phyloP scores from a whole-genome alignment of 1,140 invertebrate genomes.

The Neodiprion pinetum region DNA sequence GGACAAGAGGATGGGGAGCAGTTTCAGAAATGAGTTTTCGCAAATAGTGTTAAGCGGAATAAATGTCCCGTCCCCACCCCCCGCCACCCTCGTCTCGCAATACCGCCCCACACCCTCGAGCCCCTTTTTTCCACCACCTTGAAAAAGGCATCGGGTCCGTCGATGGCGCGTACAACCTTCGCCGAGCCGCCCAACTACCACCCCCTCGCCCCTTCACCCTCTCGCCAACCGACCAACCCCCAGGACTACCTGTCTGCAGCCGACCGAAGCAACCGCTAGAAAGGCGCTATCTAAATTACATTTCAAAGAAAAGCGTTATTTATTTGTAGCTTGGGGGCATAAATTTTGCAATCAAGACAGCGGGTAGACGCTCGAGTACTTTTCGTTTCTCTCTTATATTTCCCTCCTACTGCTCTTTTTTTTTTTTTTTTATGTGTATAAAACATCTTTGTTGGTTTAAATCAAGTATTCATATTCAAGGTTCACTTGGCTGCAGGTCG shows the following conservation, averaged over 20 bases:
- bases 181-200: background rate
- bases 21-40: conserved; percentile 43
- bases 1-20: background rate
- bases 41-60: conserved; percentile 40
- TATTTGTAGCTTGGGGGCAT: conserved; percentile 51
- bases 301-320: conserved; percentile 51
- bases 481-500: no score
- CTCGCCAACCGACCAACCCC: conserved; percentile 11
- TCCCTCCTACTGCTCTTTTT: no score
- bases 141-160: background rate
- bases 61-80: conserved; percentile 28
- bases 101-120: background rate
- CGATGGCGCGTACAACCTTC: background rate
- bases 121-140: background rate
- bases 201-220: background rate
- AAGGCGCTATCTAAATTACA: conserved; percentile 50
- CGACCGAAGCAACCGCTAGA: background rate
- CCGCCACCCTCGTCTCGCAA: background rate
- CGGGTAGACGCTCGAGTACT: no score
- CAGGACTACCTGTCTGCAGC: background rate
- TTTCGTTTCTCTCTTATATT: no score
- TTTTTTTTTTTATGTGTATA: no score
- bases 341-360: conserved; percentile 48
- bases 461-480: no score
- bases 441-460: no score